phyloP scores from a whole-genome alignment of 1,140 invertebrate species.

The Parasteatoda tepidariorum region DNA sequence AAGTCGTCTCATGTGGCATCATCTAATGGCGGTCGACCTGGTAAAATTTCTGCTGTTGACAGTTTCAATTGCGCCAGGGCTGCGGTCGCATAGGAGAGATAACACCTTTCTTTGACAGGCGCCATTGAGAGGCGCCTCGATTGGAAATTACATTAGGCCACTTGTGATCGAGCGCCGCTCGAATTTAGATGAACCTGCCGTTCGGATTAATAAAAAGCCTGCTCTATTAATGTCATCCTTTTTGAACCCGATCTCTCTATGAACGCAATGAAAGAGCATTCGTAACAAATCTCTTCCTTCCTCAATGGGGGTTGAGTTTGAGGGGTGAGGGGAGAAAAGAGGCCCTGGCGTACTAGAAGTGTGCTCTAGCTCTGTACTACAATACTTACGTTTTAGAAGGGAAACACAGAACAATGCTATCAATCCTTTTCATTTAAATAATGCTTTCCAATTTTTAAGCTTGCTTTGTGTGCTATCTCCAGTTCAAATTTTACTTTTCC shows the following conservation, averaged over 20 bases:
- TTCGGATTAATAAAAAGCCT: conserved; percentile 39
- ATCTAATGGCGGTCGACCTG: too few species aligned
- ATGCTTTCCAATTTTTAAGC: too few species aligned
- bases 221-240: conserved; percentile 50
- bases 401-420: too few species aligned
- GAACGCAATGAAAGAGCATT: conserved; percentile 26
- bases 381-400: too few species aligned
- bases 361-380: too few species aligned
- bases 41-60: conserved; percentile 30
- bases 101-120: conserved; percentile 38
- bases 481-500: too few species aligned
- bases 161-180: conserved; percentile 36
- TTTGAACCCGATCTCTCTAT: not conserved
- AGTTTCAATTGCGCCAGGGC: conserved; percentile 47
- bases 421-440: too few species aligned
- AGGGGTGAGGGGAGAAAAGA: too few species aligned
- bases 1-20: conserved; percentile 21
- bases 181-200: conserved; percentile 33
- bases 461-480: too few species aligned
- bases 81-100: not conserved
- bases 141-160: conserved; percentile 60
- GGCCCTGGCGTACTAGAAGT: too few species aligned
- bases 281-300: not conserved
- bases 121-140: conserved; percentile 49
- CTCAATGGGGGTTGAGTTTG: too few species aligned